Base-by-base conservation (phyloP, 1,140 invertebrate species). In the Cotesia glomerata region DNA sequence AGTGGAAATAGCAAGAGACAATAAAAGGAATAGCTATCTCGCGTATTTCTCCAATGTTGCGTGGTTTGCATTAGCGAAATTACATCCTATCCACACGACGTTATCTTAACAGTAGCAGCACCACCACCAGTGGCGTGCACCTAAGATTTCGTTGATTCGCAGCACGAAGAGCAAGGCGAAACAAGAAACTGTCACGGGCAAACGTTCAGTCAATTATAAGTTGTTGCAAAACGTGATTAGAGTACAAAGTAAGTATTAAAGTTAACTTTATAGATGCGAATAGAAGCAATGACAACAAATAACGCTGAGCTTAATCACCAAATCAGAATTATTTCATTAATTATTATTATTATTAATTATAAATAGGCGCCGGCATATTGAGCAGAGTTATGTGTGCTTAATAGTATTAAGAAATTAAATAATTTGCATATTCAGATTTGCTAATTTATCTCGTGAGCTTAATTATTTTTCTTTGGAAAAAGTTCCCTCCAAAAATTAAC, bases 131-230 rank as follows among this genome's bases (percentile, higher is more conserved):
- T 66, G 76, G 26, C n/a, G 32, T 35, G 65, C 26, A 68, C 51
- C 13, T 32, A 35, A 9, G 36, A 79, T 79, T 78, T 80, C 75
- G 75, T 77, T 75, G 73, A 80, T 79, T 78, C 75, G 78, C 52
- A 36, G 68, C 76, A 78, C 72, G 78, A 72, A 79, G 61, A 72
- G 72, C 32, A 54, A 26, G 61, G 74, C 54, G 77, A 72, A 79
- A 80, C 74, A 76, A 76, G 77, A 78, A 45, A 77, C 77, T 81
- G 80, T 79, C 79, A 81, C 74, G 66, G 69, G 74, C 80, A 83
- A 83, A 80, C 79, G 75, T 81, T 81, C 72, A 76, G 80, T 81
- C 78, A 82, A 82, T 82, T 83, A 83, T 83, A 83, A 83, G 76
- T 82, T 82, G 77, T 75, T 79, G 76, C 66, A 54, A 64, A 26